Conservation (phyloP, 1,140 invertebrate genomes). For the Proctacanthus coquilletti region DNA sequence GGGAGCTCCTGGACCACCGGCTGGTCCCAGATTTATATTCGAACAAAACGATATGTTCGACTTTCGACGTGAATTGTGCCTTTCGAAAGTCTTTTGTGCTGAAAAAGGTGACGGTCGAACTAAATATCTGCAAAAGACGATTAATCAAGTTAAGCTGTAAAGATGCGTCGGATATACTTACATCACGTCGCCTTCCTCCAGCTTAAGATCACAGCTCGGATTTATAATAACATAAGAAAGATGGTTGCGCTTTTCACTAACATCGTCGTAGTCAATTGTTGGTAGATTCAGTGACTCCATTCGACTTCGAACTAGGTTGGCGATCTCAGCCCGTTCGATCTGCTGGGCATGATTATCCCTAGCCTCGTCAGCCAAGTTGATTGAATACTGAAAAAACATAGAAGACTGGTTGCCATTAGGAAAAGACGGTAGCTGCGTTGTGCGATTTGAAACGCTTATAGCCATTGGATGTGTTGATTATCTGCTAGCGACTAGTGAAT, state of each 20-base stretch:
- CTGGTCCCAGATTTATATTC: conserved; percentile 50
- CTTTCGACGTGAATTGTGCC: conserved; percentile 77
- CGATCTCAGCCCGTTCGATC: conserved; percentile 88
- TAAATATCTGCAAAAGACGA: conserved; percentile 47
- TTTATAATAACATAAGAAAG: conserved; percentile 98
- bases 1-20: conserved; percentile 27
- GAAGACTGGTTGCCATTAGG: too few species aligned
- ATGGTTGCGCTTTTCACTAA: conserved; percentile 78
- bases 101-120: conserved; percentile 82
- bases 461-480: too few species aligned
- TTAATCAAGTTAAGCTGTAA: not conserved
- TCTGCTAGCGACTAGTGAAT: too few species aligned
- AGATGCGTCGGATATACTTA: conserved; percentile 35
- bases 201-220: conserved; percentile 89
- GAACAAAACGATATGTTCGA: conserved; percentile 83
- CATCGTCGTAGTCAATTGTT: conserved; percentile 79
- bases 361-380: conserved; percentile 66
- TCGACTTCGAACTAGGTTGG: conserved; percentile 79
- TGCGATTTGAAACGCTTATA: too few species aligned
- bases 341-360: conserved; percentile 73
- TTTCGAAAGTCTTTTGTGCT: conserved; percentile 83
- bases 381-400: conserved; percentile 48
- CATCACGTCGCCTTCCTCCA: conserved; percentile 94
- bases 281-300: conserved; percentile 89
- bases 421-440: too few species aligned